phyloP scores from a whole-genome alignment of 2,797 vertebrate species.

The Eupleurogrammus muticus region DNA sequence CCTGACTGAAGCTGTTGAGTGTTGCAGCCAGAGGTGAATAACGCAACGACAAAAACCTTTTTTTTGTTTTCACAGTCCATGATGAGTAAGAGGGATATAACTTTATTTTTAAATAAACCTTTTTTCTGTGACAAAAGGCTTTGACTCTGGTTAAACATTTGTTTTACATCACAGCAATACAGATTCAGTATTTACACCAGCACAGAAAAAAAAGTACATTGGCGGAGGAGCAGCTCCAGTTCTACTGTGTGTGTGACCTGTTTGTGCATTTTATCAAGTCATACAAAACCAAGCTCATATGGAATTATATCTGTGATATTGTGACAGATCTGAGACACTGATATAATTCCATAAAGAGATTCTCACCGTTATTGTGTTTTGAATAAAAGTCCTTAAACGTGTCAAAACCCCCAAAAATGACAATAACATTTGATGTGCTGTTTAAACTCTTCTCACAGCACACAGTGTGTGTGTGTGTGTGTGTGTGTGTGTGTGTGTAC shows the following conservation, averaged over 20 bases:
- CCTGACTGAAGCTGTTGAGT: conserved; percentile 38
- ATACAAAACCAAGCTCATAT: conserved; percentile 3
- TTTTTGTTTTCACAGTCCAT: conserved; percentile 86
- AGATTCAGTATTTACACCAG: conserved; percentile 68
- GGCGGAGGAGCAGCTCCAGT: conserved; percentile 2
- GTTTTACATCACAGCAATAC: conserved; percentile 71
- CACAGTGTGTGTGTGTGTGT: too few relatives aligned
- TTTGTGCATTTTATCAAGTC: not conserved
- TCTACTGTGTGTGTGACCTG: conserved; percentile 13
- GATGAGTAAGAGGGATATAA: conserved; percentile 90
- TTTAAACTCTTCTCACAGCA: conserved; percentile 17
- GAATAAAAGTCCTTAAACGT: conserved; percentile 9
- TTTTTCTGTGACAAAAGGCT: conserved; percentile 90
- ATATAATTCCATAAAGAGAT: not conserved
- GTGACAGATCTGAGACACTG: not conserved
- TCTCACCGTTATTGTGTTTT: not conserved
- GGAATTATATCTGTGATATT: not conserved
- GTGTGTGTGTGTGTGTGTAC: too few relatives aligned
- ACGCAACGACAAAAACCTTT: conserved; percentile 23
- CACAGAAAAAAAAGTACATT: conserved; percentile 42
- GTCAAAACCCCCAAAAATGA: not conserved
- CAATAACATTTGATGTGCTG: not conserved
- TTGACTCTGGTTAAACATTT: conserved; percentile 58
- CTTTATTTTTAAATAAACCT: conserved; percentile 99
- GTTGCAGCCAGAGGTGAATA: conserved; percentile 32